These are phyloP conservation scores for Hylaeus volcanicus DNA, from an alignment of 1,140 invertebrate species.

Conservation along the genomic window DNA sequence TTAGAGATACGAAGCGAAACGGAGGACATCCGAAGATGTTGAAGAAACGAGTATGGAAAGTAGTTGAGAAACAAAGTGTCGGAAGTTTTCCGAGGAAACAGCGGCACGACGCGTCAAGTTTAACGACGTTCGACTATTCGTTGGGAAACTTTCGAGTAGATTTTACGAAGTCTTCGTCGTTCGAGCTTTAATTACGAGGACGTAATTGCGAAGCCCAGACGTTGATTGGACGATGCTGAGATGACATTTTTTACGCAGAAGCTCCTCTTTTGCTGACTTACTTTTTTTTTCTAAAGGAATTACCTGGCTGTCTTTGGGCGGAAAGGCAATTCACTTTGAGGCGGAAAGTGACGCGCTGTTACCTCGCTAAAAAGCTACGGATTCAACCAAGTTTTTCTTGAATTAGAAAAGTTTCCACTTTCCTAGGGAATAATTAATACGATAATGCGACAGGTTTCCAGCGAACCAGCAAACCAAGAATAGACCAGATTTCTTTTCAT, in stretches of 20 bases:
- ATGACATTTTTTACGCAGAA: conserved; percentile 38
- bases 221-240: conserved; percentile 38
- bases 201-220: conserved; percentile 37
- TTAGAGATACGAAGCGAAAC: too few species aligned
- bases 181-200: conserved; percentile 45
- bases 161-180: conserved; percentile 36
- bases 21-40: too few species aligned
- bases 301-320: neutral
- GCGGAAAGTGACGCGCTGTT: conserved; percentile 43
- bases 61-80: conserved; percentile 25
- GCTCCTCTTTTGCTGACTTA: neutral
- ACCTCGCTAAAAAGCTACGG: conserved; percentile 8
- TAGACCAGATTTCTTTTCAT: too few species aligned
- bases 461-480: too few species aligned
- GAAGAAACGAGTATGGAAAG: neutral
- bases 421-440: conserved; percentile 52
- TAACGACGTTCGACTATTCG: neutral
- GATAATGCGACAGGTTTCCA: too few species aligned
- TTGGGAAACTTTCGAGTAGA: conserved; percentile 5
- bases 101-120: neutral
- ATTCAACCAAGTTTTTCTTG: conserved; percentile 41
- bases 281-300: conserved; percentile 15
- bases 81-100: conserved; percentile 10
- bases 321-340: conserved; percentile 38
- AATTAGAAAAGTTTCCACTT: conserved; percentile 51